Percentiles rank a stretch among this genome's conserved stretches.
These are phyloP conservation scores for Onthophagus sagittarius DNA, from an alignment of 2,888 invertebrate genomes.

Conservation along the genomic window DNA sequence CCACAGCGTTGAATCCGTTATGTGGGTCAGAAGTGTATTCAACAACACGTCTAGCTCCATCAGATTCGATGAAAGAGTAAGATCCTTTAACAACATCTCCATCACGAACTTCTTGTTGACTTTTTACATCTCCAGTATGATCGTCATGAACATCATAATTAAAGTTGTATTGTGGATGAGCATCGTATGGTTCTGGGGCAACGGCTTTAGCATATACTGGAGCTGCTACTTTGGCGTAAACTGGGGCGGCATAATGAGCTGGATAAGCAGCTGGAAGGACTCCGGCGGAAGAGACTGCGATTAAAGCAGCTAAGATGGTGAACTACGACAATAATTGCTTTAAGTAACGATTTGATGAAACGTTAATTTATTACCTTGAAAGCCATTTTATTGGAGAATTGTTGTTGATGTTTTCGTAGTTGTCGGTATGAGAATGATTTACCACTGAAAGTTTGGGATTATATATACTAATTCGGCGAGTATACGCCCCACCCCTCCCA, in stretches of 20 bases:
- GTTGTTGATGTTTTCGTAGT: background rate
- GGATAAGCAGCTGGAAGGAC: slow-evolving; percentile 24
- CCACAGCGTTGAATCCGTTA: slow-evolving; percentile 58
- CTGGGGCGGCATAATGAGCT: slow-evolving; percentile 32
- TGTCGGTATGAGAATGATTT: background rate
- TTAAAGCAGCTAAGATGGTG: slow-evolving; percentile 44
- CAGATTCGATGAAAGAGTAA: slow-evolving; percentile 55
- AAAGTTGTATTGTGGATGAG: slow-evolving; percentile 56
- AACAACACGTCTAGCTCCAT: slow-evolving; percentile 54
- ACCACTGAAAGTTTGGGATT: background rate
- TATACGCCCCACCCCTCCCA: no score
- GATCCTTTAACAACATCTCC: slow-evolving; percentile 56
- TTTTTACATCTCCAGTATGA: slow-evolving; percentile 55
- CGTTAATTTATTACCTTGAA: background rate
- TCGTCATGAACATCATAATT: slow-evolving; percentile 55
- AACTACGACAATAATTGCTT: no score
- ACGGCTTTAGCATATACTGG: slow-evolving; percentile 40
- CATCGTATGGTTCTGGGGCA: slow-evolving; percentile 48
- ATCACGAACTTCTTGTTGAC: slow-evolving; percentile 53
- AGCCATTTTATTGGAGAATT: background rate
- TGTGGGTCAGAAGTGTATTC: slow-evolving; percentile 57
- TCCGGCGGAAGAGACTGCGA: slow-evolving; percentile 28
- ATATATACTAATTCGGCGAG: background rate
- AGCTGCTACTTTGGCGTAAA: slow-evolving; percentile 32
- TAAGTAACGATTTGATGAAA: background rate